Evolutionary conservation across 2,888 invertebrate species (phyloP).

Genomic region (Calameuta filiformis): DNA sequence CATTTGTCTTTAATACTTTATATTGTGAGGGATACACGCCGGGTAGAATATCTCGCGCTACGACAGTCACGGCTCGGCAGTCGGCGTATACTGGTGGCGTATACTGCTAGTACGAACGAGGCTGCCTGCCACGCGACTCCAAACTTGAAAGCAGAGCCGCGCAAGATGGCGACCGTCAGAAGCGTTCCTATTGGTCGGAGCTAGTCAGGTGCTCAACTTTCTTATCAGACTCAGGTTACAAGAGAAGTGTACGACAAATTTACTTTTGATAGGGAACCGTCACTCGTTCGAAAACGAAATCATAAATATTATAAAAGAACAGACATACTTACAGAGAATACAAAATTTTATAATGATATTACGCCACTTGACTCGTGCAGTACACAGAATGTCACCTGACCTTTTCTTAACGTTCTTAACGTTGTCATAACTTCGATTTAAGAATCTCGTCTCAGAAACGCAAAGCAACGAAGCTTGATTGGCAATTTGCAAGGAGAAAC

Average conservation of each 20-base stretch:
- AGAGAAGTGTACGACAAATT: neutral
- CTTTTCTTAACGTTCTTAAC: neutral
- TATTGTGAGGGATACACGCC: slow-evolving; percentile 2
- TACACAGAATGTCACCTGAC: neutral
- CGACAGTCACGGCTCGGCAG: slow-evolving; percentile 55
- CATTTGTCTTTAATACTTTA: neutral
- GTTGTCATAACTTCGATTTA: neutral
- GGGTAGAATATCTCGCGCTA: slow-evolving; percentile 23
- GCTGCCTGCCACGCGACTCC: slow-evolving; percentile 52
- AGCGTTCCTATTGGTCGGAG: slow-evolving; percentile 39
- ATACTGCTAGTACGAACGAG: slow-evolving; percentile 43
- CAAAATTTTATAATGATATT: neutral
- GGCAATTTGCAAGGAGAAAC: neutral
- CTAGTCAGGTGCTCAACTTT: slow-evolving; percentile 41
- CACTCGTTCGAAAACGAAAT: neutral
- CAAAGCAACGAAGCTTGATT: neutral
- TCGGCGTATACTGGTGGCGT: slow-evolving; percentile 54
- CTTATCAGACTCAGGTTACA: slow-evolving; percentile 8
- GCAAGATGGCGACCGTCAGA: slow-evolving; percentile 54
- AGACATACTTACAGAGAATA: neutral
- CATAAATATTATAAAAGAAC: neutral
- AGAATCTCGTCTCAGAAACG: neutral
- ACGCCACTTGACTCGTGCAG: neutral
- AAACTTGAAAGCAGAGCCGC: slow-evolving; percentile 53
- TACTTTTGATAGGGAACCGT: neutral